phyloP scores from a whole-genome alignment of 2,113 vertebrate species.

The Coryphaenoides rupestris region DNA sequence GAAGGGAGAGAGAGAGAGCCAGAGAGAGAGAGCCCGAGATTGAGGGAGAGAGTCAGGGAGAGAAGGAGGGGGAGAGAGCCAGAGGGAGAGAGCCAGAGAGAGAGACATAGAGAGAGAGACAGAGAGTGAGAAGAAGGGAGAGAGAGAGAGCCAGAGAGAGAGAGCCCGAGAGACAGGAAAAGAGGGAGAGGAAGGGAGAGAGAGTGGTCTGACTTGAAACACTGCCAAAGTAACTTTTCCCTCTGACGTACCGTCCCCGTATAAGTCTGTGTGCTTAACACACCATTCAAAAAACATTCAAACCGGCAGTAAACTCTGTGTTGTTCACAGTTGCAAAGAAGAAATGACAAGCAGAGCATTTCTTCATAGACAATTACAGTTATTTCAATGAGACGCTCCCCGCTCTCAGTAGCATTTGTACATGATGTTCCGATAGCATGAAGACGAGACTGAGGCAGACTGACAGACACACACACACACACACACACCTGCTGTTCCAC shows the following conservation, averaged over 20 bases:
- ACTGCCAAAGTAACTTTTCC: constrained; percentile 40
- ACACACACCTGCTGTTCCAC: constrained; percentile 71
- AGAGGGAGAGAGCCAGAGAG: neutral
- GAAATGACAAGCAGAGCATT: neutral
- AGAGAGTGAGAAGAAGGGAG: neutral
- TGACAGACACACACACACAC: neutral
- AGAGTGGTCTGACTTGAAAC: constrained; percentile 28
- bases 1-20: neutral
- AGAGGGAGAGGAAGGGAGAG: neutral
- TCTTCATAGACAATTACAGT: too few species aligned
- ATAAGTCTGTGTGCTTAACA: constrained; percentile 14
- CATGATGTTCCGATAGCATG: too few species aligned
- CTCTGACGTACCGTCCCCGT: constrained; percentile 25
- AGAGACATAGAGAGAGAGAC: neutral
- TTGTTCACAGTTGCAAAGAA: neutral
- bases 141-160: neutral
- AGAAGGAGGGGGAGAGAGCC: neutral
- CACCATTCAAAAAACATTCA: constrained; percentile 3
- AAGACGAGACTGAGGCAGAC: neutral
- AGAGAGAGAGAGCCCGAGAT: neutral
- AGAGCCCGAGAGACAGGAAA: neutral
- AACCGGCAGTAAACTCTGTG: constrained; percentile 1
- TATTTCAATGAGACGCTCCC: neutral
- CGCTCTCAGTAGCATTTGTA: too few species aligned
- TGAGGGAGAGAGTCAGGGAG: neutral